These are phyloP conservation scores for Bombus haemorrhoidalis DNA, from an alignment of 1,140 invertebrate genomes.

Conservation along the genomic window DNA sequence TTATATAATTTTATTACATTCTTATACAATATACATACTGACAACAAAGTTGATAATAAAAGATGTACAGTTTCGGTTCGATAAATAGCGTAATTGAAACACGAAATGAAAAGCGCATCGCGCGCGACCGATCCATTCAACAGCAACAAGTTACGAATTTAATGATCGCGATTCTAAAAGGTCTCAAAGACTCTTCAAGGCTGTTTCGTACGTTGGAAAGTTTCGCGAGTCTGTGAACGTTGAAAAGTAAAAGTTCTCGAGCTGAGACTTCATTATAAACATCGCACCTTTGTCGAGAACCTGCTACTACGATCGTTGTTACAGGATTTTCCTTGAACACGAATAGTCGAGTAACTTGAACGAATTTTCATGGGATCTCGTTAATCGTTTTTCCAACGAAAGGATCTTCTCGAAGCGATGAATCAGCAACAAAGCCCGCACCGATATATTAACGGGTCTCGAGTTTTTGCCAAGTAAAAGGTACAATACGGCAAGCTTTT, in stretches of 20 bases:
- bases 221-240: slow-evolving; percentile 6
- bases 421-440: slow-evolving; percentile 21
- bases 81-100: neutral
- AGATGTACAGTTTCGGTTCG: neutral
- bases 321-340: neutral
- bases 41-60: too few species aligned
- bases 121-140: neutral
- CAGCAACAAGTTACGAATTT: slow-evolving; percentile 41
- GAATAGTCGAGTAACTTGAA: neutral
- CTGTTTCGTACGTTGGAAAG: neutral
- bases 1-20: too few species aligned
- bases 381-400: slow-evolving; percentile 4
- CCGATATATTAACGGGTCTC: slow-evolving; percentile 33
- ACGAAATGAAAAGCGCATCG: neutral
- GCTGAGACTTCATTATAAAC: slow-evolving; percentile 33
- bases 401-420: neutral
- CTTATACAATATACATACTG: too few species aligned
- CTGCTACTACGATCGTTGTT: neutral
- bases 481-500: slow-evolving; percentile 30
- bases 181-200: neutral
- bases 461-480: slow-evolving; percentile 30
- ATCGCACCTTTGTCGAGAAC: slow-evolving; percentile 15
- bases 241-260: slow-evolving; percentile 22
- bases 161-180: slow-evolving; percentile 43
- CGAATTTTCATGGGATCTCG: slow-evolving; percentile 8